These are phyloP conservation scores for Notolabrus celidotus DNA, from an alignment of 2,797 vertebrate genomes.

Conservation along the genomic window DNA sequence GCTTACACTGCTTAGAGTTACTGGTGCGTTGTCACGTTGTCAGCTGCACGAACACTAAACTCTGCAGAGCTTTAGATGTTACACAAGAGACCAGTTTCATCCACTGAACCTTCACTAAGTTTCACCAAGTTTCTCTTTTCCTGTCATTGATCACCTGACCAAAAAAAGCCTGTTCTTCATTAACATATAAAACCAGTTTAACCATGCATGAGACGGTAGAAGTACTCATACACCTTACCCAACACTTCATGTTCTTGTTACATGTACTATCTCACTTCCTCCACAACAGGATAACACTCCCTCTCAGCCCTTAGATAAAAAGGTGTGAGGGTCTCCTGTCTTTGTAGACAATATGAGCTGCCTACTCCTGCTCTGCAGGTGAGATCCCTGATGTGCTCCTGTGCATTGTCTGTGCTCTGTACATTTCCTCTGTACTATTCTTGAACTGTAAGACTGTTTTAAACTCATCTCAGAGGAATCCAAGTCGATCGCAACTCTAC, in stretches of 20 bases:
- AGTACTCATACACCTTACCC: not conserved
- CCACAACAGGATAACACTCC: not conserved
- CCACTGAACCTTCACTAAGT: not conserved
- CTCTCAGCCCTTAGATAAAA: not conserved
- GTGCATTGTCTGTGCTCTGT: not conserved
- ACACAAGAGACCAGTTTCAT: not conserved
- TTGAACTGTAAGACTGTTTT: slow-evolving; percentile 30
- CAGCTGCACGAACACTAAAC: not conserved
- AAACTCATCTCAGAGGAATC: slow-evolving; percentile 20
- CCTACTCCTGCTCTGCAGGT: slow-evolving; percentile 22
- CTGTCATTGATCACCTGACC: not conserved
- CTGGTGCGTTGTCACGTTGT: not conserved
- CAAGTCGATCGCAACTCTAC: slow-evolving; percentile 33
- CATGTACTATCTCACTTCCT: not conserved
- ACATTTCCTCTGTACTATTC: slow-evolving; percentile 15
- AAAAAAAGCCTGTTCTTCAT: not conserved
- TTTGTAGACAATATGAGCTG: slow-evolving; percentile 2
- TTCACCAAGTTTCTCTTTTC: not conserved
- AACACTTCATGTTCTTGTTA: not conserved
- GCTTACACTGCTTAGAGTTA: not conserved
- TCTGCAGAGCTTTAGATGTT: not conserved
- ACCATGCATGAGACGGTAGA: not conserved
- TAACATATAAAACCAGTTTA: not conserved
- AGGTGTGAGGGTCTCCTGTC: not conserved
- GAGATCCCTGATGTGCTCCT: slow-evolving; percentile 24